A percentile compares a stretch with the other conserved stretches of the same genome.
These are phyloP conservation scores for Thalassarche chlororhynchos DNA, from an alignment of 2,113 vertebrate species.

Conservation along the genomic window DNA sequence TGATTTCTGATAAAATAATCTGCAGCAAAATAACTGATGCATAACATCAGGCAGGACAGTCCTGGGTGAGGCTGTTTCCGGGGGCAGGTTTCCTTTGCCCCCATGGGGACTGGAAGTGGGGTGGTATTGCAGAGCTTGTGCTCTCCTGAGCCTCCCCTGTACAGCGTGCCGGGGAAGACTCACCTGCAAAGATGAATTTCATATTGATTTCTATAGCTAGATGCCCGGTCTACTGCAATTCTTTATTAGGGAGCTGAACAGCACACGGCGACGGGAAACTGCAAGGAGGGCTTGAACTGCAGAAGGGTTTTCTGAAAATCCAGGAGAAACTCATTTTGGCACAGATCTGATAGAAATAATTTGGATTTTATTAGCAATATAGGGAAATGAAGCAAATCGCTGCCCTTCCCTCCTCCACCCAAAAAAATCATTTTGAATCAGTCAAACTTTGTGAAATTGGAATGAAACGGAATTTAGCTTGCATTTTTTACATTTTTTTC, in stretches of 20 bases:
- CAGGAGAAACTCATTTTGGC: background rate
- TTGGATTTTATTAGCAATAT: background rate
- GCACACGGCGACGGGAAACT: background rate
- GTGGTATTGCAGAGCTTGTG: background rate
- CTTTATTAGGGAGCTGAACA: background rate
- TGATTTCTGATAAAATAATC: background rate
- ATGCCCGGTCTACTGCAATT: background rate
- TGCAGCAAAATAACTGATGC: background rate
- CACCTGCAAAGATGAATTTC: background rate
- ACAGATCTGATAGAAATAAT: background rate
- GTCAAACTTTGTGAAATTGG: background rate
- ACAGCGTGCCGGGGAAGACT: background rate
- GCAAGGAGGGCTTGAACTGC: background rate
- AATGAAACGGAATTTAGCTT: background rate
- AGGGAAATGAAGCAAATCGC: background rate
- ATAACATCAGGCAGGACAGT: background rate
- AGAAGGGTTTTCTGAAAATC: background rate
- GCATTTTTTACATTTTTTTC: background rate
- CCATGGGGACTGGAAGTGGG: background rate
- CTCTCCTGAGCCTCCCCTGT: background rate
- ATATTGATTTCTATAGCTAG: background rate
- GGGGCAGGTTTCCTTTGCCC: background rate
- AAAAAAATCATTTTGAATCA: background rate
- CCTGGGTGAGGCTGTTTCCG: background rate
- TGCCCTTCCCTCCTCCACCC: background rate